Base-by-base conservation (phyloP, 2,888 invertebrate genomes). In the Bellardia pandia region DNA sequence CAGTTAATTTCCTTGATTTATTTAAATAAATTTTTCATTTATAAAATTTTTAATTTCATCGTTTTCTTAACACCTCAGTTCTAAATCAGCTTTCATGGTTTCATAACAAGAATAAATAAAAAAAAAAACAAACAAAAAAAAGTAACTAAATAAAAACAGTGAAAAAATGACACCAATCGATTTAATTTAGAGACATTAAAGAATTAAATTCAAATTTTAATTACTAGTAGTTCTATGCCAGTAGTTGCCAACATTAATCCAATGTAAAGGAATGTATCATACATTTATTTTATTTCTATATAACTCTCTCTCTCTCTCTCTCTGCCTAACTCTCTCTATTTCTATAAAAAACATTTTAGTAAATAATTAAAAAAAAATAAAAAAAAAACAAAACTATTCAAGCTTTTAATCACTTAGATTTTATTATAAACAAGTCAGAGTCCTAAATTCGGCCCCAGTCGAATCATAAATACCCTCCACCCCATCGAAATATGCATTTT, bases 1-100 rank as follows among this genome's bases (percentile, higher is more conserved):
- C 16, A 5, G 14, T 16, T 11, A 16, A 60, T 69, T 60, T 30
- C 9, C 69, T 72, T 30, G 6, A 42, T 13, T 62, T 42, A 2
- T 58, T 53, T 45, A 16, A 33, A 58, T 64, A 42, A 53, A 42
- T 72, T 30, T n/a, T 80, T 78, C 13, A 48, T 71, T 56, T n/a
- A 1, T 42, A 62, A 8, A 5, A 9, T 23, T 72, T 40, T 13
- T 2, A 9, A 60, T 79, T 37, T 60, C 13, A 16, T 51, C 14
- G 11, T 58, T 58, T 62, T 68, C 51, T 16, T 40, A 80, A 82
- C 69, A 82, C 69, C 71, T 83, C 76, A 85, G 74, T 85, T 85
- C 68, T 85, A 62, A 75, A 69, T 79, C 86, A 86, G 86, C 82
- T 86, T 86, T 78, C 86, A 86, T 86, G 86, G 69, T 82, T 78